Conservation (phyloP, 2,888 invertebrate species). For the Latheticus oryzae region DNA sequence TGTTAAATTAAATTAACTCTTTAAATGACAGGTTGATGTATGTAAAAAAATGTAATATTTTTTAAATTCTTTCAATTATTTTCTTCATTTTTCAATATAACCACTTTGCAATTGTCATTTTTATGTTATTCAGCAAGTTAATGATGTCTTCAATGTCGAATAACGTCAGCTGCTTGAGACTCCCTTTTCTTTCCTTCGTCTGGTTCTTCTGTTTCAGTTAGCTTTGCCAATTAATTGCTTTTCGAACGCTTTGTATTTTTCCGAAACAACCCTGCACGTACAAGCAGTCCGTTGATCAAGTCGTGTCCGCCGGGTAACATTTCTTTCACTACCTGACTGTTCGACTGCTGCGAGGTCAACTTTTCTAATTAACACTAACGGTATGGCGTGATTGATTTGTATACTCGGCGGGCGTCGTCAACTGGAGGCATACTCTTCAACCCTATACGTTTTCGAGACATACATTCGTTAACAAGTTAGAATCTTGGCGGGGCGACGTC, state of each 20-base stretch:
- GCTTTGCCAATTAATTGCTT: slow-evolving; percentile 33
- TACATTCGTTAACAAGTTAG: slow-evolving; percentile 32
- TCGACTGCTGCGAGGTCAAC: slow-evolving; percentile 57
- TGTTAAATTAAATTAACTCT: too few species aligned
- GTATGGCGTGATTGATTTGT: slow-evolving; percentile 62
- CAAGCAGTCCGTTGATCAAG: slow-evolving; percentile 24
- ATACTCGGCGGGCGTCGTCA: slow-evolving; percentile 52
- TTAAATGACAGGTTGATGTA: too few species aligned
- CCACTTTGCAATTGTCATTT: slow-evolving; percentile 5
- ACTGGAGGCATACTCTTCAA: slow-evolving; percentile 28
- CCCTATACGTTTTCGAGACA: slow-evolving; percentile 17
- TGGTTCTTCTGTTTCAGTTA: slow-evolving; percentile 15
- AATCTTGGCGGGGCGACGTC: slow-evolving; percentile 37
- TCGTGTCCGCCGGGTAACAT: slow-evolving; percentile 34
- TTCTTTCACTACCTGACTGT: slow-evolving; percentile 40
- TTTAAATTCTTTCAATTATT: too few species aligned
- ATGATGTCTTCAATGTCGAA: slow-evolving; percentile 24
- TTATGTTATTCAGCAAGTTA: slow-evolving; percentile 5
- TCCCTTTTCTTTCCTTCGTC: slow-evolving; percentile 17
- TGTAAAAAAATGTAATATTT: too few species aligned
- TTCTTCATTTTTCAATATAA: too few species aligned
- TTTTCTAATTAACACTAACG: slow-evolving; percentile 64
- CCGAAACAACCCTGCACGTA: slow-evolving; percentile 35
- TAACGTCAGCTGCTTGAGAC: too few species aligned
- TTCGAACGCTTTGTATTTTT: slow-evolving; percentile 36